Conservation (phyloP, 92 coral and sea anemone genomes). For the Siderastrea radians region DNA sequence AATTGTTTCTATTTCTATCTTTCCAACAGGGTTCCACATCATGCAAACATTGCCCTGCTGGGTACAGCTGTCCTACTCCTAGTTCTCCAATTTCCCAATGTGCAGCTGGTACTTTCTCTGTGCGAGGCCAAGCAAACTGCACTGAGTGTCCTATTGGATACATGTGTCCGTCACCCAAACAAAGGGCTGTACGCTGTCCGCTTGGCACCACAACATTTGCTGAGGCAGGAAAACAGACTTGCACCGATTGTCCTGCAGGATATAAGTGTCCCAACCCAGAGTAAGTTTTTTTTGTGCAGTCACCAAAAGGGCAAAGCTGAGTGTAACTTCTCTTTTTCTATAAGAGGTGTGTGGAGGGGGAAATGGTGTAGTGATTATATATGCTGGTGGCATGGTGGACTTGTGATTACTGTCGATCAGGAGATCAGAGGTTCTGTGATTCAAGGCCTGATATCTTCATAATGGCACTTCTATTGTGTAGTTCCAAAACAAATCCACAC, state of each 20-base stretch:
- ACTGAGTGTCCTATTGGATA: conserved; percentile 94
- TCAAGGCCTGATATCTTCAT: too few species aligned
- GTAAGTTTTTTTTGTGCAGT: conserved; percentile 58
- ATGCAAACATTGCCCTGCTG: conserved; percentile 94
- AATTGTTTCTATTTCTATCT: neutral
- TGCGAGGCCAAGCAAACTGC: conserved; percentile 89
- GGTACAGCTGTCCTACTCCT: conserved; percentile 91
- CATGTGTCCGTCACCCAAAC: conserved; percentile 88
- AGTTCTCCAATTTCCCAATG: conserved; percentile 72
- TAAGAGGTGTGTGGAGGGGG: too few species aligned
- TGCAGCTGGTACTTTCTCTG: conserved; percentile 81
- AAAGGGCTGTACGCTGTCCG: conserved; percentile 85
- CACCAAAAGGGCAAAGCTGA: neutral
- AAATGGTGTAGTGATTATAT: too few species aligned
- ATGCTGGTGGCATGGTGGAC: too few species aligned
- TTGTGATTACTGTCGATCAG: too few species aligned
- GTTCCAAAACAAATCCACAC: too few species aligned
- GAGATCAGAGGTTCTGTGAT: too few species aligned
- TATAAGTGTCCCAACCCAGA: conserved; percentile 87
- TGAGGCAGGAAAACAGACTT: conserved; percentile 66
- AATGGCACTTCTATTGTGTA: too few species aligned
- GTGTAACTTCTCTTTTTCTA: too few species aligned
- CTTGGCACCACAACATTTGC: conserved; percentile 92
- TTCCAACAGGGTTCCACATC: conserved; percentile 84
- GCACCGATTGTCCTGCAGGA: conserved; percentile 94